phyloP scores from a whole-genome alignment of 2,113 vertebrate genomes.

The Antechinus stuartii region DNA sequence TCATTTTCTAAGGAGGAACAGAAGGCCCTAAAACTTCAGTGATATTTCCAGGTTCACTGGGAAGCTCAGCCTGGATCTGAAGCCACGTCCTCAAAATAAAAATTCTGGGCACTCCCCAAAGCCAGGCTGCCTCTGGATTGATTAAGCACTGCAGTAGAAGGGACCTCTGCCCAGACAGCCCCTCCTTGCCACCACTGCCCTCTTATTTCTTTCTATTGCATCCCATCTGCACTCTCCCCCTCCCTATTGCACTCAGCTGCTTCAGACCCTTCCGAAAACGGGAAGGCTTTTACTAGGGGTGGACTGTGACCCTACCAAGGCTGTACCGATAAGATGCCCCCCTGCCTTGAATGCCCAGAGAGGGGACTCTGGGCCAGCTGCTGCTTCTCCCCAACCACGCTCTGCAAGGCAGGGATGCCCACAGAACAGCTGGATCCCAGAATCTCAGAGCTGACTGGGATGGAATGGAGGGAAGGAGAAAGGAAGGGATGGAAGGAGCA shows the following conservation, averaged over 20 bases:
- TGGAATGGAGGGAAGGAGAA: no score
- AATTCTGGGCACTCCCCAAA: not conserved
- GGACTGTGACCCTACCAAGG: not conserved
- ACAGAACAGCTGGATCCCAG: not conserved
- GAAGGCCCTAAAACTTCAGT: slow-evolving; percentile 26
- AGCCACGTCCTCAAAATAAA: not conserved
- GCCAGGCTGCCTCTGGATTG: not conserved
- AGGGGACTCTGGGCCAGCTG: not conserved
- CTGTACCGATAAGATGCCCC: not conserved
- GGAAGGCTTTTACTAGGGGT: not conserved
- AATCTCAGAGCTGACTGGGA: not conserved
- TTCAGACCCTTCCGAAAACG: not conserved
- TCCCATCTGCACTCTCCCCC: no score
- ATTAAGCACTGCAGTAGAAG: not conserved
- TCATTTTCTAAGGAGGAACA: slow-evolving; percentile 15
- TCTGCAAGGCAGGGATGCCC: not conserved
- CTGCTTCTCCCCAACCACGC: not conserved
- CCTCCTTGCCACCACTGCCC: not conserved
- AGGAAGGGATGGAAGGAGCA: no score
- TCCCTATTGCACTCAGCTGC: not conserved
- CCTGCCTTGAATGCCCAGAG: not conserved
- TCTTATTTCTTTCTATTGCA: not conserved
- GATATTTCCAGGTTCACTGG: slow-evolving; percentile 34
- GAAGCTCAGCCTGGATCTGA: slow-evolving; percentile 39
- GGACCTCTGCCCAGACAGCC: not conserved